phyloP scores from a whole-genome alignment of 2,113 vertebrate species.

The Hippocampus mohnikei region DNA sequence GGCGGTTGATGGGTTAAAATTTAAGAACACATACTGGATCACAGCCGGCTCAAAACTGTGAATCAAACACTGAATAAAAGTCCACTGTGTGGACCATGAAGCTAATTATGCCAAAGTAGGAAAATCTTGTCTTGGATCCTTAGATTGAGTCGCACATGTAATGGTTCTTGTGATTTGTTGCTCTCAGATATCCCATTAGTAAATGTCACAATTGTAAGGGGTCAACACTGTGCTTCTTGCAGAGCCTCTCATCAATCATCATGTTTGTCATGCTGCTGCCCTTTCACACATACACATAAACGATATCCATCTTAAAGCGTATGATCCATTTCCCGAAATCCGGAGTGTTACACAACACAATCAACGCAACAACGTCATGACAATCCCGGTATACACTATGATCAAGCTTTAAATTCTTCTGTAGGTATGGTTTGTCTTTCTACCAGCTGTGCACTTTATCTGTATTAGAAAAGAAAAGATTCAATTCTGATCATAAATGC shows the following conservation, averaged over 20 bases:
- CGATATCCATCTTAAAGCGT: not conserved
- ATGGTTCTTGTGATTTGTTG: not conserved
- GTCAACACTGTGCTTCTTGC: not conserved
- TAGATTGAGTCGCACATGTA: not conserved
- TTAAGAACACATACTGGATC: no score
- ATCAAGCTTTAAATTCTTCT: not conserved
- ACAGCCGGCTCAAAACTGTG: no score
- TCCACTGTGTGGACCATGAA: no score
- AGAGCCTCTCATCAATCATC: not conserved
- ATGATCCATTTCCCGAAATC: not conserved
- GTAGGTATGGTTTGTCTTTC: not conserved
- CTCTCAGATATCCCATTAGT: not conserved
- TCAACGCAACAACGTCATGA: slow-evolving; percentile 5
- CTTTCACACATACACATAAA: slow-evolving; percentile 1
- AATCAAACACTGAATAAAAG: no score
- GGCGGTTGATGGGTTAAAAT: no score
- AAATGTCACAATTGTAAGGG: not conserved
- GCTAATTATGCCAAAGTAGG: not conserved
- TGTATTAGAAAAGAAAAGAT: slow-evolving; percentile 16
- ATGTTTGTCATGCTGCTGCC: not conserved
- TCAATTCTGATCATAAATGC: slow-evolving; percentile 10
- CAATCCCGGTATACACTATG: slow-evolving; percentile 9
- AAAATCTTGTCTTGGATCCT: not conserved
- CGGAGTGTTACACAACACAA: not conserved
- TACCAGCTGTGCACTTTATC: slow-evolving; percentile 7